These are phyloP conservation scores for Cistogaster globosa DNA, from an alignment of 2,888 invertebrate genomes.

Conservation along the genomic window DNA sequence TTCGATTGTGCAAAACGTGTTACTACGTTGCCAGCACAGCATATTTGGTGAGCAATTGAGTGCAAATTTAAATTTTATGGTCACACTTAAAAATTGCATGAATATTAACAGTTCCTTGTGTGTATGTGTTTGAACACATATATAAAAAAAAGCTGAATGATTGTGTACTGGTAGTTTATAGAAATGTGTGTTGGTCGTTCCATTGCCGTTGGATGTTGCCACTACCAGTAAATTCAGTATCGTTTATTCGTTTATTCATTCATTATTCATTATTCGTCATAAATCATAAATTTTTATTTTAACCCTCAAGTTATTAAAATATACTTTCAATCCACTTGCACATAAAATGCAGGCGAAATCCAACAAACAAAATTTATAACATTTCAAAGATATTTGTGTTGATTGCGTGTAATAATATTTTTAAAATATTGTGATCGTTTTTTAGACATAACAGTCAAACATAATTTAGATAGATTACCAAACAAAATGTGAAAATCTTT, in stretches of 20 bases:
- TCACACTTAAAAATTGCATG: slow-evolving; percentile 46
- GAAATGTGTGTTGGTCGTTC: background rate
- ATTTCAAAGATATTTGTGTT: background rate
- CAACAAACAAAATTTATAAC: background rate
- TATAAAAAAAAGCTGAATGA: slow-evolving; percentile 2
- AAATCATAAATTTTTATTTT: slow-evolving; percentile 51
- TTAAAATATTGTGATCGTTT: too few relatives aligned
- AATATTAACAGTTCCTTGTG: slow-evolving; percentile 7
- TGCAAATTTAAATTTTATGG: slow-evolving; percentile 58
- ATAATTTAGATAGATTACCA: too few relatives aligned
- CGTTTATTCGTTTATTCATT: slow-evolving; percentile 36
- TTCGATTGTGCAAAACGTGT: slow-evolving; percentile 13
- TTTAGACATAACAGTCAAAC: too few relatives aligned
- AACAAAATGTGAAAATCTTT: too few relatives aligned
- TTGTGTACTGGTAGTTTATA: background rate
- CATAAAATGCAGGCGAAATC: background rate
- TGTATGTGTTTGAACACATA: background rate
- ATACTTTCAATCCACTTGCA: slow-evolving; percentile 4
- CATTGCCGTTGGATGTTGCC: background rate
- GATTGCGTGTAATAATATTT: background rate
- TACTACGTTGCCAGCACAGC: slow-evolving; percentile 74
- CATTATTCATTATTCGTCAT: slow-evolving; percentile 37
- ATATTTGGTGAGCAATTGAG: slow-evolving; percentile 70
- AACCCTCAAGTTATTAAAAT: slow-evolving; percentile 55
- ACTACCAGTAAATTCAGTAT: slow-evolving; percentile 23